Conservation (phyloP, 2,113 vertebrate species). For the Thomomys bottae region DNA sequence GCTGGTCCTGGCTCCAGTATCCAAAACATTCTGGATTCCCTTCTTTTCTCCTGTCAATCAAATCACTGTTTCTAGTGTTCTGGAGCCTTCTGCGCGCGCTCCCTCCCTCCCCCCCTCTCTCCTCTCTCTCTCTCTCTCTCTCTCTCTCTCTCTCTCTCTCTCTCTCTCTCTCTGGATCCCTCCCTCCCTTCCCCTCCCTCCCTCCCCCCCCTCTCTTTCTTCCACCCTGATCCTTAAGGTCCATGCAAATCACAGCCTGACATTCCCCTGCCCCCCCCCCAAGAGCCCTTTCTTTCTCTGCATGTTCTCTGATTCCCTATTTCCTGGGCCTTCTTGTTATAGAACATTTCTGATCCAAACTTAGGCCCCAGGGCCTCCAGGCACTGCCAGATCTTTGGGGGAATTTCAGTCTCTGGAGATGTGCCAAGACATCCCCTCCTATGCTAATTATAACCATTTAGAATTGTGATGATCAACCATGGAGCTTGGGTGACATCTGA, state of each 20-base stretch:
- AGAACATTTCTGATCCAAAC: background rate
- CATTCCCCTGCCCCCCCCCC: no score
- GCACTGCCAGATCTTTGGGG: background rate
- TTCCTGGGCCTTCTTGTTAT: background rate
- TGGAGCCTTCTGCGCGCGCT: background rate
- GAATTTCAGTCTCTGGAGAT: background rate
- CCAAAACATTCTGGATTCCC: background rate
- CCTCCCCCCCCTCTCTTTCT: no score
- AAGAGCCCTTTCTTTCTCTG: background rate
- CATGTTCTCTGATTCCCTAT: background rate
- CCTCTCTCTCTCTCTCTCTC: no score
- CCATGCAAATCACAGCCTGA: background rate
- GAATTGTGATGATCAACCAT: background rate
- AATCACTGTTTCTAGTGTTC: background rate
- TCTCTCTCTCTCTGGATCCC: no score
- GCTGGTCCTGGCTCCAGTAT: accelerated
- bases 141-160: no score
- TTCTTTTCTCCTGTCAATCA: background rate
- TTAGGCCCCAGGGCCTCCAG: background rate
- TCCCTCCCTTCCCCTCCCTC: no score
- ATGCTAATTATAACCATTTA: background rate
- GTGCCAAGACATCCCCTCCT: accelerated
- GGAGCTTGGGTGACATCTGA: background rate
- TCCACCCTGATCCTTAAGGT: background rate
- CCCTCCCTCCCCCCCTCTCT: no score